Evolutionary conservation across 2,888 invertebrate species (phyloP).

Genomic region (Caenorhabditis sulstoni): DNA sequence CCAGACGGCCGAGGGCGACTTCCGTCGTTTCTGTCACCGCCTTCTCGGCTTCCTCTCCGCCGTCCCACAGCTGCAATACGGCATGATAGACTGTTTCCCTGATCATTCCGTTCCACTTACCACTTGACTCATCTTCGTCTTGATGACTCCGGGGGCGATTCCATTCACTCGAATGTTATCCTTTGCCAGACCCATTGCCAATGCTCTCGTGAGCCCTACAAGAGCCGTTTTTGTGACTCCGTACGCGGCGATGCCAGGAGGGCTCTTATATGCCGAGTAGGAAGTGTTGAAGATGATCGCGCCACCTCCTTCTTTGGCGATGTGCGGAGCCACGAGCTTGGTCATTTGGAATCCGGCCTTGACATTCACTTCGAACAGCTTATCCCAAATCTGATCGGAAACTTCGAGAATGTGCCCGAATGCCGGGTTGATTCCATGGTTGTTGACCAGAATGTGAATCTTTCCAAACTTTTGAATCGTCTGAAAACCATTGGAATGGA

Average conservation of each 20-base stretch:
- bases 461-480: slow-evolving; percentile 73
- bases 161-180: slow-evolving; percentile 94
- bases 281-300: slow-evolving; percentile 78
- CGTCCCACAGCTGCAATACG: slow-evolving; percentile 60
- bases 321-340: slow-evolving; percentile 90
- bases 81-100: not conserved
- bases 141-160: slow-evolving; percentile 92
- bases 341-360: slow-evolving; percentile 91
- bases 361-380: slow-evolving; percentile 94
- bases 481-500: slow-evolving; percentile 43
- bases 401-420: slow-evolving; percentile 86
- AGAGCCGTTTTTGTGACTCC: slow-evolving; percentile 94
- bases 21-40: slow-evolving; percentile 51
- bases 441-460: slow-evolving; percentile 92
- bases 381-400: slow-evolving; percentile 91
- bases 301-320: slow-evolving; percentile 85
- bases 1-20: slow-evolving; percentile 70
- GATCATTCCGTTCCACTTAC: slow-evolving; percentile 74
- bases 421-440: slow-evolving; percentile 92
- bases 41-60: slow-evolving; percentile 59
- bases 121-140: slow-evolving; percentile 89
- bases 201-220: slow-evolving; percentile 89
- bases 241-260: slow-evolving; percentile 87
- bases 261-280: slow-evolving; percentile 81
- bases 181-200: slow-evolving; percentile 87